phyloP scores from a whole-genome alignment of 2,113 vertebrate genomes.

The Anarrhichthys ocellatus region DNA sequence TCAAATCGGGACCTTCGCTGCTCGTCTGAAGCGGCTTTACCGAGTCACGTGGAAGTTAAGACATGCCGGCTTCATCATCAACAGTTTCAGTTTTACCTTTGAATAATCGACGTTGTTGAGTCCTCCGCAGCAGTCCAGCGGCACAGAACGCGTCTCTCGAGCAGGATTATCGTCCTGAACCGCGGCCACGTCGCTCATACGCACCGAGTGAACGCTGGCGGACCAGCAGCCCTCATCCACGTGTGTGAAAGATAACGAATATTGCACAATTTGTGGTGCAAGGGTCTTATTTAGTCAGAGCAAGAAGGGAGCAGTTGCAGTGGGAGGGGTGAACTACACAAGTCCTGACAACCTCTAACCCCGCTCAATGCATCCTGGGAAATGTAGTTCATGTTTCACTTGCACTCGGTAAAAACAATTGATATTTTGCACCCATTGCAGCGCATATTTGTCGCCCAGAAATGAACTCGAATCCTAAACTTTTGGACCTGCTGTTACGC shows the following conservation, averaged over 20 bases:
- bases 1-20: neutral
- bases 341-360: constrained; percentile 42
- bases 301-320: neutral
- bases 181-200: constrained; percentile 57
- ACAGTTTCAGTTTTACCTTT: constrained; percentile 71
- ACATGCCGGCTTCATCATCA: accelerated
- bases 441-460: accelerated
- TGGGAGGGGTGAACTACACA: neutral
- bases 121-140: constrained; percentile 82
- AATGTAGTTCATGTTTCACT: constrained; percentile 46
- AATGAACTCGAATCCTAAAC: neutral
- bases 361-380: constrained; percentile 69
- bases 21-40: accelerated
- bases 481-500: neutral
- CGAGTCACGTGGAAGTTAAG: accelerated
- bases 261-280: constrained; percentile 18
- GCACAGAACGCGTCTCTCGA: neutral
- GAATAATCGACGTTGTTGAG: constrained; percentile 82
- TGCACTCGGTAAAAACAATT: accelerated
- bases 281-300: neutral
- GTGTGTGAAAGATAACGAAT: neutral
- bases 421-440: neutral
- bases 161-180: neutral
- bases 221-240: neutral
- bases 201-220: neutral